Base-by-base conservation (phyloP, 2,888 invertebrate species). In the Pseudococcus longispinus region DNA sequence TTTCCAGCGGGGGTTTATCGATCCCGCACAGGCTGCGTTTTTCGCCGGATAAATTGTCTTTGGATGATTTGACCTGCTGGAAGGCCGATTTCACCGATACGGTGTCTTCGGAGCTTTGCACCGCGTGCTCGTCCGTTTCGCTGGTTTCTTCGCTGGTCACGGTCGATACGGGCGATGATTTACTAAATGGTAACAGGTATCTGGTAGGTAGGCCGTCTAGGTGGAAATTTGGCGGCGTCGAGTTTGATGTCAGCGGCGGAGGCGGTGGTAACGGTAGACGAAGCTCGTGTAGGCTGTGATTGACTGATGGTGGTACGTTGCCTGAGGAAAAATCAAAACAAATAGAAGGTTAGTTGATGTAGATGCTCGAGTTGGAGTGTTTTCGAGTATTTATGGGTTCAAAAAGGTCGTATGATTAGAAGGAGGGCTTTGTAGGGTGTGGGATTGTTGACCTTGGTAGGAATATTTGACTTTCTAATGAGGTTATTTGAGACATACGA, bases 61-160 rank as follows among this genome's bases (percentile, higher is more conserved):
- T 84, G 82, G 87, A 83, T n/a, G 74, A 65, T 65, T 70, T 83
- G 20, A 87, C 87, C 23, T 87, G 83, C 32, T 87, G 87, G 84
- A 87, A 87, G 87, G 87, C 87, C 11, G 87, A 87, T 70, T 87
- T 87, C 8, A 65, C 70, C 29, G 87, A 74, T 29, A 46, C 29
- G 11, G 65, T 37, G 29, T 44, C 44, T 26, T 77, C 60, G 42
- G 87, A 87, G 32, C 83, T 87, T 26, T 74, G 74, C 46, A 32
- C 83, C 18, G 83, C 87, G 83, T 84, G 83, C 44, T 87, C 87
- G 74, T 87, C 87, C 26, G 65, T 70, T 70, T 87, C 87, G 83
- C 87, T 87, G 60, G 29, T 87, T 29, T 83, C 87, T 15, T 87
- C 87, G 87, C 87, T 87, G 83, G 87, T 87, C 15, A 83, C 70